Percentiles rank a stretch among this genome's conserved stretches.
Evolutionary conservation across 2,113 vertebrate species (phyloP).

Genomic region (Anhinga anhinga): DNA sequence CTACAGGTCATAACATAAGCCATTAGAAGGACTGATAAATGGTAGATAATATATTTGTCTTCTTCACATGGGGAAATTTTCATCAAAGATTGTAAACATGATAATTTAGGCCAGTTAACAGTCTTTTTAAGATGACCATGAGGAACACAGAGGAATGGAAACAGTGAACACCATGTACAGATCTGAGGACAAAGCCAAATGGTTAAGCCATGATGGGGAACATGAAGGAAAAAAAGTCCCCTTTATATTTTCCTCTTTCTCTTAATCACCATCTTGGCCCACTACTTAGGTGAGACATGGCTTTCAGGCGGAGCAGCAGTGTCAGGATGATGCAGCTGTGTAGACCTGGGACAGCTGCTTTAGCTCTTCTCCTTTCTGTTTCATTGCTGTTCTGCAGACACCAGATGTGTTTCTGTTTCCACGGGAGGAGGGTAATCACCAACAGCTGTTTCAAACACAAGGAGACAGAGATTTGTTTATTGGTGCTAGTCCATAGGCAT

Average conservation of each 20-base stretch:
- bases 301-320: background rate
- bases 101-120: background rate
- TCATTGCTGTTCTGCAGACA: background rate
- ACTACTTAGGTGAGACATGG: background rate
- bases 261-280: too few species aligned
- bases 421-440: slow-evolving; percentile 32
- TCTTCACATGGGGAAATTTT: background rate
- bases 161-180: background rate
- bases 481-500: background rate
- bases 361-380: background rate
- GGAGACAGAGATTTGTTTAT: background rate
- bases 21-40: background rate
- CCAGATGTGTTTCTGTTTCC: slow-evolving; percentile 49
- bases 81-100: background rate
- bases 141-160: background rate
- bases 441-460: slow-evolving; percentile 31
- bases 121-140: background rate
- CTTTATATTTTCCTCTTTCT: background rate
- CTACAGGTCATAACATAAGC: background rate
- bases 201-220: background rate
- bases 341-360: background rate
- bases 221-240: rapidly evolving
- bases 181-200: background rate
- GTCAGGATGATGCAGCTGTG: background rate
- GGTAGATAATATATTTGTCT: background rate